Evolutionary conservation across 2,113 vertebrate species (phyloP), one percentile per base, ranked within the genome.

Genomic region (Halcyon malimbica): DNA sequence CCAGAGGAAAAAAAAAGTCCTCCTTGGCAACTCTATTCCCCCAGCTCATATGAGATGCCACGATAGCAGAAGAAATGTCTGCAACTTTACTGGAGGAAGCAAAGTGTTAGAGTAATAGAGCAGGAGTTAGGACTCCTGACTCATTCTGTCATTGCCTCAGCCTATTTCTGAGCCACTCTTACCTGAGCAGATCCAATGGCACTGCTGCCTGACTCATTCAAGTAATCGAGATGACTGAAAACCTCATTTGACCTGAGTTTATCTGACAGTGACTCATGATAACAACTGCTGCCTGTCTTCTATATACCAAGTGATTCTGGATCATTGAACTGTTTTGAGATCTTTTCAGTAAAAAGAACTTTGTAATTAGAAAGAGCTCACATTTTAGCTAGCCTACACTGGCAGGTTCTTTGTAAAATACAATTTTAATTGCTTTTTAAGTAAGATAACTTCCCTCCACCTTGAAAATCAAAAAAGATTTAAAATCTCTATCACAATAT

Each of bases 401-500:
- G 73, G 33, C 69, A 95, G 87, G 83, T 93, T 96, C 81, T 94
- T 96, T 95, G 83, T 83, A 95, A 97, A 93, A 94, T 68, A 84
- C 64, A 89, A 75, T 96, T 96, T 96, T 89, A 95, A 93, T 92
- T 90, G 83, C 85, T 95, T 96, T 97, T 41, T 63, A 64, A 89
- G 90, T 94, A 87, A 90, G n/a, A 33, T 77, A 94, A 81, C 79
- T 97, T 96, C 75, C 75, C 50, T 96, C 92, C 89, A 95, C 92
- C 93, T 97, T 95, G 96, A 97, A 97, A 97, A 97, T 97, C 85
- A 88, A 83, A 96, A 94, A 94, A 95, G 93, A 78, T 39, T 94
- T 84, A 90, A 97, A 89, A 88, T 89, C 60, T 92, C 82, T 96
- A 88, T 95, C 76, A 96, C 57, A 75, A 89, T 83, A 76, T 88